Evolutionary conservation across 2,888 invertebrate species (phyloP), one percentile per base, ranked within the genome.

Genomic region (Amphipoea lucens): DNA sequence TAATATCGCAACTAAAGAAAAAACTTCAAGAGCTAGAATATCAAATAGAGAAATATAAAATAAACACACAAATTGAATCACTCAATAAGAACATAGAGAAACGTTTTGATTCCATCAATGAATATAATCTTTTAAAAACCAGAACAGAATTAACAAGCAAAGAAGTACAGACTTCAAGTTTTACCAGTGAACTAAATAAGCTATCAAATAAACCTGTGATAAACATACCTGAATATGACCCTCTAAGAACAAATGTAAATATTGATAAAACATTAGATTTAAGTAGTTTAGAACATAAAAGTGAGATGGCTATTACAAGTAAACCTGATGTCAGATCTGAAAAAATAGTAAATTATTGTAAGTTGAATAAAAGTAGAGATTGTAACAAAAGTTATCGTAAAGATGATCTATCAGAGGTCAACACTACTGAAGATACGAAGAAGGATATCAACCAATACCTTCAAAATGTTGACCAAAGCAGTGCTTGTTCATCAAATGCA

Each of bases 271-370:
- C 89, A 88, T 85, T 96, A 95, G 95, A 90, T 92, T 87, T 96
- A 96, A 95, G 95, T 95, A 95, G 91, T 89, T 90, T 94, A 93
- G 91, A 92, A 90, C 88, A 90, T 91, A 93, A 92, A 91, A 92
- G 92, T 92, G 93, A 94, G 90, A 92, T 90, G 82, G 88, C 87
- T 91, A 90, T 88, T 91, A 91, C 91, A 87, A 91, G 83, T 89
- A 93, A 93, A 94, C 89, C 92, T 92, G 94, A 94, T 90, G 86
- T 87, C 87, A 97, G 96, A 96, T 96, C 96, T 96, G 96, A 96
- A 82, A 96, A 94, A 95, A 93, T 97, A 89, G 96, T 96, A 91
- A 97, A 97, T 92, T 97, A 96, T 94, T 97, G 97, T 95, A 97
- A 96, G 93, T 94, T 97, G 92, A 97, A 97, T 92, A 97, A 97